Base-by-base conservation (phyloP, 1,140 invertebrate species). In the Acromyrmex heyeri region DNA sequence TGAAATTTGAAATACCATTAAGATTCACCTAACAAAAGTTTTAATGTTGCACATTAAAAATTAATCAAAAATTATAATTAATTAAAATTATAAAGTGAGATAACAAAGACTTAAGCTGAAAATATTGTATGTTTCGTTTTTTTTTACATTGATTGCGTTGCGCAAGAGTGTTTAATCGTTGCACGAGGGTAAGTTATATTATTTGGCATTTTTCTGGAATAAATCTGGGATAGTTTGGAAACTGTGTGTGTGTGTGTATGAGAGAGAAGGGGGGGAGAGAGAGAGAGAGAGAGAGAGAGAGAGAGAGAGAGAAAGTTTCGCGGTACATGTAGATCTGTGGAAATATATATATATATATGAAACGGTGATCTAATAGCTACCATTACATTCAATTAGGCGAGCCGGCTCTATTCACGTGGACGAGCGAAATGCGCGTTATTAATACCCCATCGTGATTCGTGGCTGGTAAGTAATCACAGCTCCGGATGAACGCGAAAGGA, bases 371-470 rank as follows among this genome's bases (percentile, higher is more conserved):
- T 83, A 89, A 90, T 87, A 64, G 77, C 50, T 48, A 53, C 57
- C 59, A 82, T 86, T 69, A 76, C 77, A 72, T 69, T 87, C 88
- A 90, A 90, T 90, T 90, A 90, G 87, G 27, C 85, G 53, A 87
- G 72, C 65, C 65, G 65, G 72, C 57, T 79, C 61, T 82, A 88
- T 72, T 86, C 85, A 85, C 70, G 85, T 81, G 76, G 77, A 86
- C 55, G 85, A 79, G 55, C 64, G 85, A 86, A 86, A 86, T 79
- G 64, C 85, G 64, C 64, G 85, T 89, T 89, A 90, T 90, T 90
- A 90, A 90, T 90, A 90, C 72, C 72, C 55, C 53, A 89, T 83
- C 87, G 72, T 77, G 87, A 89, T 86, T 82, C 69, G 64, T 12
- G 72, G 72, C 50, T 59, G 50, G 87, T 61, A 77, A 86, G 83